These are phyloP conservation scores for Eulacestoma nigropectus DNA, from an alignment of 2,113 vertebrate genomes.

Conservation along the genomic window DNA sequence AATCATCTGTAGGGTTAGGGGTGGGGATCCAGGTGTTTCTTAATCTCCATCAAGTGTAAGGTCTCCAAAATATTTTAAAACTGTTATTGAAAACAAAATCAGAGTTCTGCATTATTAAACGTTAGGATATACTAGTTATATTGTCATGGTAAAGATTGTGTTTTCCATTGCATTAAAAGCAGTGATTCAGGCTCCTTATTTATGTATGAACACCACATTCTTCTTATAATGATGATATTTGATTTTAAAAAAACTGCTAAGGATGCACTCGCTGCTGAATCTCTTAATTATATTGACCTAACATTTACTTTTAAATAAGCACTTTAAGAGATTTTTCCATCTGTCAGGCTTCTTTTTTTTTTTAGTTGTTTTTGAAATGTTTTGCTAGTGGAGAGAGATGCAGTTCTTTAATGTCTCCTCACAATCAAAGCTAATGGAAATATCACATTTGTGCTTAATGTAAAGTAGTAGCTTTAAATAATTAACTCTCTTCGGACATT, in stretches of 20 bases:
- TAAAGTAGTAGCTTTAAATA: neutral
- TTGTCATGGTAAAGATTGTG: neutral
- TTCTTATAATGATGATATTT: neutral
- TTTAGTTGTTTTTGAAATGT: conserved; percentile 3
- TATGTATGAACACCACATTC: neutral
- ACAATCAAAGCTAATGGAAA: neutral
- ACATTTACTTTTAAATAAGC: conserved; percentile 28
- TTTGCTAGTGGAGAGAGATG: neutral
- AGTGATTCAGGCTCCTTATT: neutral
- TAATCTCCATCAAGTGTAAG: neutral
- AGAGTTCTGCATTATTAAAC: neutral
- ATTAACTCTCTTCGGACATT: neutral
- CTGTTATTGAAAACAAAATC: neutral
- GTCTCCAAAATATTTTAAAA: neutral
- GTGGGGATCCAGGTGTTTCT: neutral
- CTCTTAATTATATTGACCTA: conserved; percentile 49
- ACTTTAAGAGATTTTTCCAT: conserved; percentile 24
- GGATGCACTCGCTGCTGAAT: neutral
- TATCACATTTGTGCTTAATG: neutral
- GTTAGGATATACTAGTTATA: neutral
- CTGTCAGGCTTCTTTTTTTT: conserved; percentile 10
- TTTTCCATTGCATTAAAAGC: neutral
- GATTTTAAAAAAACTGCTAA: neutral
- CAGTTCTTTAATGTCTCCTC: neutral
- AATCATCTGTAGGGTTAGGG: neutral